Conservation (phyloP, 2,113 vertebrate genomes). For the Orientallactaga bullata region DNA sequence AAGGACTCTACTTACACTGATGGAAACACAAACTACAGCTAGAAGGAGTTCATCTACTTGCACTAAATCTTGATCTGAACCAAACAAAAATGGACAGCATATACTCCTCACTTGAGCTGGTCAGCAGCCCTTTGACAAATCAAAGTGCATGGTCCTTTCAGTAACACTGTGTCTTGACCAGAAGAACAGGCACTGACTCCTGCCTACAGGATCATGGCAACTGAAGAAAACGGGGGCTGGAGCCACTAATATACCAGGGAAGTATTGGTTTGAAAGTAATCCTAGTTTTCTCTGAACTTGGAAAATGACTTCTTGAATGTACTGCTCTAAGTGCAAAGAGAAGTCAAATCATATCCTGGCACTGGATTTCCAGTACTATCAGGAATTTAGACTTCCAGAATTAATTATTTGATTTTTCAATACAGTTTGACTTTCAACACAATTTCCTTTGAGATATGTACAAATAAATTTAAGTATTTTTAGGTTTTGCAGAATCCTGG, state of each 20-base stretch:
- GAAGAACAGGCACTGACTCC: neutral
- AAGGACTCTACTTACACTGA: conserved; percentile 22
- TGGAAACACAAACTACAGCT: conserved; percentile 9
- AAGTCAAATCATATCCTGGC: conserved; percentile 49
- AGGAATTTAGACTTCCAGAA: conserved; percentile 68
- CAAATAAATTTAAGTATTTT: conserved; percentile 64
- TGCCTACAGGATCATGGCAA: neutral
- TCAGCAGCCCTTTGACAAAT: conserved; percentile 45
- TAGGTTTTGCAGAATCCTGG: conserved; percentile 58
- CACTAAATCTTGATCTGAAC: conserved; percentile 35
- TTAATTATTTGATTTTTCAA: conserved; percentile 62
- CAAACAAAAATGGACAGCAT: conserved; percentile 40
- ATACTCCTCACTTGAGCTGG: conserved; percentile 31
- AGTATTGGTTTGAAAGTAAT: conserved; percentile 52
- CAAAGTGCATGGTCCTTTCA: conserved; percentile 31
- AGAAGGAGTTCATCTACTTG: neutral
- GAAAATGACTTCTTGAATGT: conserved; percentile 6
- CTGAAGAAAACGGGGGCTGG: neutral
- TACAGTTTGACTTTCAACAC: conserved; percentile 53
- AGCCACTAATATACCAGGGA: neutral
- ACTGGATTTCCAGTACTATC: conserved; percentile 15
- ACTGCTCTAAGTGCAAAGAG: neutral
- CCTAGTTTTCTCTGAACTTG: conserved; percentile 21
- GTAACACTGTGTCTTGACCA: neutral
- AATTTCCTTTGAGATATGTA: conserved; percentile 65